Evolutionary conservation across 2,888 invertebrate genomes (phyloP).

Genomic region (Philaethria dido): DNA sequence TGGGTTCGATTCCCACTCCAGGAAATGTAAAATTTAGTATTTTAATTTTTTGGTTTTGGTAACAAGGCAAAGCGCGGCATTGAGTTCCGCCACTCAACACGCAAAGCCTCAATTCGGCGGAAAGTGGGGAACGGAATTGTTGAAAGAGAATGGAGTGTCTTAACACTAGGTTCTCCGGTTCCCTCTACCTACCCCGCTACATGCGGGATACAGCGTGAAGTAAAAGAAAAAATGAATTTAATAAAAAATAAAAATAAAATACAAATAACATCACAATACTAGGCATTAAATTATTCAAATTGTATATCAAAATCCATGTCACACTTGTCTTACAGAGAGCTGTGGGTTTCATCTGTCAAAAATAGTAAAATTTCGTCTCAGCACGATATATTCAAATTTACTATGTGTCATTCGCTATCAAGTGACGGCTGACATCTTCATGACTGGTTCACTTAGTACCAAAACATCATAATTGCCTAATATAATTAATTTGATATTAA

Average conservation of each 20-base stretch:
- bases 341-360: slow-evolving; percentile 60
- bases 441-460: slow-evolving; percentile 52
- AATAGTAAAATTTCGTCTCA: slow-evolving; percentile 76
- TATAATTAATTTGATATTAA: slow-evolving; percentile 41
- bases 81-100: no score
- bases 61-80: no score
- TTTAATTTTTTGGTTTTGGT: no score
- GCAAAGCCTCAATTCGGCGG: no score
- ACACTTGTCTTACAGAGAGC: slow-evolving; percentile 44
- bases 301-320: slow-evolving; percentile 45
- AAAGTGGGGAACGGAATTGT: no score
- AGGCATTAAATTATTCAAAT: slow-evolving; percentile 19
- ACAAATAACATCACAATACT: not conserved
- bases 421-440: slow-evolving; percentile 73
- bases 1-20: no score
- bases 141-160: no score
- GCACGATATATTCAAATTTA: slow-evolving; percentile 74
- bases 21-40: no score
- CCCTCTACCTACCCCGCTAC: no score
- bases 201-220: no score
- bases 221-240: no score
- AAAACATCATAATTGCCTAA: slow-evolving; percentile 49
- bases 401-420: slow-evolving; percentile 74
- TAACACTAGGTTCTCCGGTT: no score
- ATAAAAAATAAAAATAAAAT: not conserved